A percentile compares a stretch with the other conserved stretches of the same genome.
These are phyloP conservation scores for Scaptomyza parva DNA, from an alignment of 2,888 invertebrate genomes.

Conservation along the genomic window DNA sequence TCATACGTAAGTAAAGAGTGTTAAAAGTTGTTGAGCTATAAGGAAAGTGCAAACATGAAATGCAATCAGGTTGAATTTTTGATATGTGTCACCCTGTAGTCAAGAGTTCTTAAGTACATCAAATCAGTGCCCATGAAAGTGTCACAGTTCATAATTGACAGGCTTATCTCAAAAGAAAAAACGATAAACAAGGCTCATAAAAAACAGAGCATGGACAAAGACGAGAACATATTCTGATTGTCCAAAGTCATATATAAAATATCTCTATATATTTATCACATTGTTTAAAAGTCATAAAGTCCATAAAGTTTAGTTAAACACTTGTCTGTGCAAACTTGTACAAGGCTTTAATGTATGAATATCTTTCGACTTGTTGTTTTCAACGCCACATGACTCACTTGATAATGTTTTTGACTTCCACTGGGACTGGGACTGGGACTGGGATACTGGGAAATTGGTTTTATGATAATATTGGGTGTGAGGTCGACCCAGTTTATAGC, in stretches of 20 bases:
- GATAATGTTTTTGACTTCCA: slow-evolving; percentile 20
- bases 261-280: slow-evolving; percentile 10
- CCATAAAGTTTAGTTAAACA: slow-evolving; percentile 34
- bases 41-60: neutral
- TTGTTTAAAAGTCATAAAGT: slow-evolving; percentile 15
- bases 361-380: slow-evolving; percentile 10
- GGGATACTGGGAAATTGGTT: slow-evolving; percentile 17
- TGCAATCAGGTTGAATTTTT: neutral
- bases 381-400: slow-evolving; percentile 40
- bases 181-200: slow-evolving; percentile 21
- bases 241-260: neutral
- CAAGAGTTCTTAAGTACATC: neutral
- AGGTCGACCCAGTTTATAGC: slow-evolving; percentile 60
- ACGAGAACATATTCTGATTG: slow-evolving; percentile 12
- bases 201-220: slow-evolving; percentile 21
- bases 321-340: slow-evolving; percentile 12
- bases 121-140: slow-evolving; percentile 21
- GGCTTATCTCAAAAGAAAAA: slow-evolving; percentile 9
- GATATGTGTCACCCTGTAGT: neutral
- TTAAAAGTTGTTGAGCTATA: slow-evolving; percentile 1
- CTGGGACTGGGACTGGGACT: too few relatives aligned
- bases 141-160: slow-evolving; percentile 9
- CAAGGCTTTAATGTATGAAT: slow-evolving; percentile 10
- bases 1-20: slow-evolving; percentile 69
- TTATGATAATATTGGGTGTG: slow-evolving; percentile 19